Conservation (phyloP, 2,797 vertebrate genomes). For the Thalassophryne amazonica region DNA sequence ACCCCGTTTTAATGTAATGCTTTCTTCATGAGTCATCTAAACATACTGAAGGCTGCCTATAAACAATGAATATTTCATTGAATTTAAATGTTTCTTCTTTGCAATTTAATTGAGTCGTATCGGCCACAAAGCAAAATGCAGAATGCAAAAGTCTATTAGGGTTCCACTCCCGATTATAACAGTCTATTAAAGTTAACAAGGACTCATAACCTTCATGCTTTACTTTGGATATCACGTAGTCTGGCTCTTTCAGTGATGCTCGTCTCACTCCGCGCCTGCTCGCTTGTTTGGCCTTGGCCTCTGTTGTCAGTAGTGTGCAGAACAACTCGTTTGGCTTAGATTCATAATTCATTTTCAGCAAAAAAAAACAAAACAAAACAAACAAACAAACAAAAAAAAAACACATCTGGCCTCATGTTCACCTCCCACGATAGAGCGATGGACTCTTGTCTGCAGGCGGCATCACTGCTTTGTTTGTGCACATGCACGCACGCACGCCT, state of each 20-base stretch:
- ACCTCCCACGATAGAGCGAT: constrained; percentile 36
- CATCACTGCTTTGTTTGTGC: constrained; percentile 8
- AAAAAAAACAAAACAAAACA: too few relatives aligned
- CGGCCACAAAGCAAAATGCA: constrained; percentile 27
- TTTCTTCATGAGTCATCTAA: constrained; percentile 27
- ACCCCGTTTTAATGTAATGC: constrained; percentile 22
- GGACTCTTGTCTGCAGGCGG: constrained; percentile 44
- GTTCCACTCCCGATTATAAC: constrained; percentile 34
- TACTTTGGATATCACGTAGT: constrained; percentile 30
- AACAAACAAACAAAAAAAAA: too few relatives aligned
- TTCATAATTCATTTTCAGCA: constrained; percentile 63
- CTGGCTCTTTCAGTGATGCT: constrained; percentile 13
- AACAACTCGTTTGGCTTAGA: constrained; percentile 39
- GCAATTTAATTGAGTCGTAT: constrained; percentile 52
- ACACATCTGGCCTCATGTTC: constrained; percentile 63
- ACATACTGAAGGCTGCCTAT: constrained; percentile 17
- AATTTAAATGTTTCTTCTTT: constrained; percentile 42
- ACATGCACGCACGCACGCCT: neutral
- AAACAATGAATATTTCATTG: constrained; percentile 60
- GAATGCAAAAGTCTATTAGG: constrained; percentile 34
- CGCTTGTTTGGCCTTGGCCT: constrained; percentile 42
- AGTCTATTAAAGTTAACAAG: constrained; percentile 65
- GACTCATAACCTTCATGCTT: constrained; percentile 58
- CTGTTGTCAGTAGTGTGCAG: constrained; percentile 36
- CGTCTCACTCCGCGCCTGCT: constrained; percentile 43